phyloP scores from a whole-genome alignment of 2,797 vertebrate genomes.

The Dendrocincla tyrannina region DNA sequence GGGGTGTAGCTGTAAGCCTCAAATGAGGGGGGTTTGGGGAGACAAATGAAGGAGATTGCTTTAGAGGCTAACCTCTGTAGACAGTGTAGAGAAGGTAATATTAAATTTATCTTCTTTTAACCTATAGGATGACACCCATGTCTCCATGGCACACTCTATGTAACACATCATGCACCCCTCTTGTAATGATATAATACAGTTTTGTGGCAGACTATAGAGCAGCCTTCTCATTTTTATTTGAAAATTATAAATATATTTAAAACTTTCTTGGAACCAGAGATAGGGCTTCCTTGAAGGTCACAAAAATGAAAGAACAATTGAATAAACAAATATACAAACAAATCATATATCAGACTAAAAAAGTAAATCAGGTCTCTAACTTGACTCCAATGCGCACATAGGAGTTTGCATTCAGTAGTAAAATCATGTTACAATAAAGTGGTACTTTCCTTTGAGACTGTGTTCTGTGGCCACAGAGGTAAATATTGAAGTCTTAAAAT shows the following conservation, averaged over 20 bases:
- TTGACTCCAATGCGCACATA: background rate
- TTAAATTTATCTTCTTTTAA: background rate
- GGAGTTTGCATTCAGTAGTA: background rate
- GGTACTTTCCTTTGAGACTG: background rate
- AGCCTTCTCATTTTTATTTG: background rate
- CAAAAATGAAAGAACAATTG: background rate
- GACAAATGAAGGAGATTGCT: background rate
- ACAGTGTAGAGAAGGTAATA: background rate
- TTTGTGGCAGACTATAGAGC: background rate
- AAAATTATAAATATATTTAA: background rate
- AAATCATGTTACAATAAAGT: background rate
- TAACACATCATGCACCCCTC: background rate
- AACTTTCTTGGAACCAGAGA: background rate
- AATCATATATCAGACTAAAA: background rate
- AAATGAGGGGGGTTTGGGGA: background rate
- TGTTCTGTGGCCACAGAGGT: background rate
- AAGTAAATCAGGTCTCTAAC: background rate
- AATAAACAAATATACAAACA: background rate
- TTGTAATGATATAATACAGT: background rate
- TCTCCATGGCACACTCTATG: accelerated
- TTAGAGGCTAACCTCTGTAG: background rate
- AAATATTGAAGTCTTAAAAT: background rate
- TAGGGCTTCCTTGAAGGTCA: background rate
- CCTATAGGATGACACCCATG: background rate
- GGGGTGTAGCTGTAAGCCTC: background rate